Evolutionary conservation across 1,140 invertebrate genomes (phyloP).

Genomic region (Drosophila ogumai): DNA sequence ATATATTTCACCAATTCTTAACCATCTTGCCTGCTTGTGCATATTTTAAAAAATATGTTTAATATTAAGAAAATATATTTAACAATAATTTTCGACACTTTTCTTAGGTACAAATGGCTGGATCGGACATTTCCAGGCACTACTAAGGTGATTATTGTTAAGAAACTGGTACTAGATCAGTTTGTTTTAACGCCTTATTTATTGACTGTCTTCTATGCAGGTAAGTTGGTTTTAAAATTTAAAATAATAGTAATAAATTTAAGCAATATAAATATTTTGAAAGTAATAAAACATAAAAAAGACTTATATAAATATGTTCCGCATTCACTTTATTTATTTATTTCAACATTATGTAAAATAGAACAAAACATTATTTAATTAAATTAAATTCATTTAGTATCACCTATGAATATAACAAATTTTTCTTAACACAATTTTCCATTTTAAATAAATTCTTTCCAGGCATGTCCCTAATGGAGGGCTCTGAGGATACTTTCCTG

Average conservation of each 20-base stretch:
- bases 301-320: neutral
- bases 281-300: neutral
- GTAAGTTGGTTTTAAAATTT: constrained; percentile 85
- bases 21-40: constrained; percentile 22
- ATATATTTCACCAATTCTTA: neutral
- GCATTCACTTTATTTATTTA: neutral
- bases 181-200: constrained; percentile 90
- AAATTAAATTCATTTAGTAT: no score
- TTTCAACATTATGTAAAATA: no score
- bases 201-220: constrained; percentile 89
- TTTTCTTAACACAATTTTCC: neutral
- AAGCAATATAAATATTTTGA: no score
- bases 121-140: constrained; percentile 90
- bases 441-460: constrained; percentile 21
- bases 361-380: neutral
- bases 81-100: neutral
- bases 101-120: constrained; percentile 91
- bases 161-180: constrained; percentile 92
- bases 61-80: neutral
- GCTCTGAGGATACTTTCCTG: constrained; percentile 88
- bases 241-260: neutral
- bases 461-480: constrained; percentile 91
- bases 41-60: neutral
- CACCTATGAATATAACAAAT: neutral
- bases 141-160: constrained; percentile 87